A percentile compares a stretch with the other conserved stretches of the same genome.
Evolutionary conservation across 2,797 vertebrate species (phyloP).

Genomic region (Huso huso): DNA sequence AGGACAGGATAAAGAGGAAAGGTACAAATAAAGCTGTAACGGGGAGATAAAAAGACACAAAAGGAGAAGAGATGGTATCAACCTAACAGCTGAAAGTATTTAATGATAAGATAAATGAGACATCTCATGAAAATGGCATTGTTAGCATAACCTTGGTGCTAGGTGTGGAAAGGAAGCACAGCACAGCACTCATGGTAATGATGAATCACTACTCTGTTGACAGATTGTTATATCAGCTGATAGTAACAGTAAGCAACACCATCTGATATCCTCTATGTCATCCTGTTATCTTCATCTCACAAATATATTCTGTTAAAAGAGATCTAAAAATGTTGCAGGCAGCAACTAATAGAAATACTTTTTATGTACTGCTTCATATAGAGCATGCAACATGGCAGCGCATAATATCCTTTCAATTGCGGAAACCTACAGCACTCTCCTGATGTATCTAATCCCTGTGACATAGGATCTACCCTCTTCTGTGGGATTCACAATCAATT

Average conservation of each 20-base stretch:
- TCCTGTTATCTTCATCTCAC: conserved; percentile 13
- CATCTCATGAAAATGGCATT: conserved; percentile 30
- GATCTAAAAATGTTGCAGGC: conserved; percentile 24
- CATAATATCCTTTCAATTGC: too few relatives aligned
- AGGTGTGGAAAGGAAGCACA: conserved; percentile 27
- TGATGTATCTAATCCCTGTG: too few relatives aligned
- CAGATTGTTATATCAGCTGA: conserved; percentile 28
- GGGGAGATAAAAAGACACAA: neutral
- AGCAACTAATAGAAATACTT: conserved; percentile 14
- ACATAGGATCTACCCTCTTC: too few relatives aligned
- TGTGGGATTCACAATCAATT: too few relatives aligned
- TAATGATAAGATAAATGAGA: conserved; percentile 35
- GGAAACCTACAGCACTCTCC: too few relatives aligned
- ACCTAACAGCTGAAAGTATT: conserved; percentile 20
- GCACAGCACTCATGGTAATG: conserved; percentile 13
- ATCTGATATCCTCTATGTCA: conserved; percentile 37
- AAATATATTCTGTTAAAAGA: conserved; percentile 18
- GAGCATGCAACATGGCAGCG: too few relatives aligned
- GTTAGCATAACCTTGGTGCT: conserved; percentile 35
- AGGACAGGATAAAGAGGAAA: neutral
- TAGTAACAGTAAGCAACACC: conserved; percentile 20
- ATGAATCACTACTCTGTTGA: conserved; percentile 26
- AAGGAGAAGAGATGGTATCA: conserved; percentile 25
- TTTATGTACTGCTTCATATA: too few relatives aligned
- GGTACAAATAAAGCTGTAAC: neutral